A percentile compares a stretch with the other conserved stretches of the same genome.
Conservation (phyloP, 2,888 invertebrate genomes). For the Schizotus pectinicornis region DNA sequence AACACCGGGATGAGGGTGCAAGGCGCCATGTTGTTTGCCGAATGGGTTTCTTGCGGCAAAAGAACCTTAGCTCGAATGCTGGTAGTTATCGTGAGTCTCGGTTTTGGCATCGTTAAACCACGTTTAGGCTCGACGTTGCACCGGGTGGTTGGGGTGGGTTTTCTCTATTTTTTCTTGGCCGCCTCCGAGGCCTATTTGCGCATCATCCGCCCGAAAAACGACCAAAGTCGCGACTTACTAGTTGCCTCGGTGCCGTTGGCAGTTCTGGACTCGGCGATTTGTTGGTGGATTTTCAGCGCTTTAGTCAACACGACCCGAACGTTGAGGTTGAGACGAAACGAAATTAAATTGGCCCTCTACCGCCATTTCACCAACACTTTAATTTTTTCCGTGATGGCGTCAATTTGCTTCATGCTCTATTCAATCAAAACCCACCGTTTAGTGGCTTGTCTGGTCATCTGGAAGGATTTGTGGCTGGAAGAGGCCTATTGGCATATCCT, state of each 20-base stretch:
- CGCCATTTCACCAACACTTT: conserved; percentile 94
- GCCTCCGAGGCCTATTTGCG: conserved; percentile 87
- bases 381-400: conserved; percentile 88
- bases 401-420: conserved; percentile 93
- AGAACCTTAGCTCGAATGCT: conserved; percentile 90
- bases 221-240: conserved; percentile 67
- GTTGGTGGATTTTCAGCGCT: conserved; percentile 93
- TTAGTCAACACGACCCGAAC: conserved; percentile 90
- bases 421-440: conserved; percentile 82
- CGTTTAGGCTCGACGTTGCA: conserved; percentile 88
- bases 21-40: conserved; percentile 83
- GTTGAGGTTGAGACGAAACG: conserved; percentile 83
- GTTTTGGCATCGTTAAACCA: conserved; percentile 95
- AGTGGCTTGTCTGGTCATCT: conserved; percentile 79
- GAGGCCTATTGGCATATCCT: conserved; percentile 95
- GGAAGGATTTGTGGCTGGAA: conserved; percentile 93
- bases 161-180: conserved; percentile 82
- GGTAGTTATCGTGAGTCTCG: conserved; percentile 92
- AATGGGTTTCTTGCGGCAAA: conserved; percentile 90
- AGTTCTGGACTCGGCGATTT: conserved; percentile 83
- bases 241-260: conserved; percentile 82
- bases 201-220: conserved; percentile 68
- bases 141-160: conserved; percentile 84
- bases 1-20: conserved; percentile 68
- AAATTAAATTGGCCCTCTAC: conserved; percentile 88